Base-by-base conservation (phyloP, 2,797 vertebrate species). In the Avahi laniger region DNA sequence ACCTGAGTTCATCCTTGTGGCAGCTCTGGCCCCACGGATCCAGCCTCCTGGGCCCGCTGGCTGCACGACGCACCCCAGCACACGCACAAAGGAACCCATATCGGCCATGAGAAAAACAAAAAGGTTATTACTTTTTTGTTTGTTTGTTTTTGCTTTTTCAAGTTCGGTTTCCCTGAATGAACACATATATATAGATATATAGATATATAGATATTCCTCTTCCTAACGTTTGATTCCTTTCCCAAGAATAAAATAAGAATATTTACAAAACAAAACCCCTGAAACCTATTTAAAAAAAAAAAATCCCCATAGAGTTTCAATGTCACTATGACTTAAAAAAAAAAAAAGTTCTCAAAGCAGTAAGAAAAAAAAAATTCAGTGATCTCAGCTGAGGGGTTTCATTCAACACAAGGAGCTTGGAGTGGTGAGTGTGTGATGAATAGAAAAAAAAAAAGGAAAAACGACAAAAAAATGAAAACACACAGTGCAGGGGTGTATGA, bases 221-320 rank as follows among this genome's bases (percentile, higher is more conserved):
- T 78, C 95, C 97, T 98, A 97, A 95, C 97, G 94, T 91, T 96
- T 96, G 22, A 91, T 97, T 98, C 95, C 54, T 57, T 57, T 24
- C 52, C 89, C 52, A 86, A 97, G 97, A 98, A 98, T 98, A 98
- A 98, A 98, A 98, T 98, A 98, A 59, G 97, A 98, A 86, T 98
- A 99, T 98, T 98, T 98, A 98, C 98, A 98, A 84, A 98, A 97
- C 86, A 63, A 95, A 94, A 92, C 86, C 98, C 92, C 87, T n/a
- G 46, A 94, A 96, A 97, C 91, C 97, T 97, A 97, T 93, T 90
- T 26, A 24, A 57, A 57, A 57, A 10, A 70, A 70, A 95, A 97
- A 98, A 97, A 8, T 65, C 80, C 97, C 96, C 91, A 78, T 82
- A 92, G 69, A 94, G 63, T 57, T 88, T 75, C 88, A 95, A 92